Conservation (phyloP, 2,113 vertebrate genomes). For the Eidolon helvum region DNA sequence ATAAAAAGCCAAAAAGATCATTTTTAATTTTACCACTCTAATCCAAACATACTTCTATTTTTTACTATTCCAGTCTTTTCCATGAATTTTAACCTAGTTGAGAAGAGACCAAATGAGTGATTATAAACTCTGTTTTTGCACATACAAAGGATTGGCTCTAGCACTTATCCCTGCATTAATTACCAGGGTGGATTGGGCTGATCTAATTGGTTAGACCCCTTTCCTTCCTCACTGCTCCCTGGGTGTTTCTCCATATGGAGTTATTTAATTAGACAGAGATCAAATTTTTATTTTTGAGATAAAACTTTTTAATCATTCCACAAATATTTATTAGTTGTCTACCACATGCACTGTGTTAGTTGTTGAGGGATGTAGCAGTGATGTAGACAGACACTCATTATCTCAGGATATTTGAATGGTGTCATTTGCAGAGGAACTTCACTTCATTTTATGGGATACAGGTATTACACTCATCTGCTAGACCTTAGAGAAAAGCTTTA, state of each 20-base stretch:
- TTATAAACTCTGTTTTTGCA: not conserved
- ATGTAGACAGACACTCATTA: not conserved
- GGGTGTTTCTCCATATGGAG: constrained; percentile 66
- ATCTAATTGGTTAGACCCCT: constrained; percentile 42
- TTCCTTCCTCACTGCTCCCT: constrained; percentile 26
- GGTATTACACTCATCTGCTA: not conserved
- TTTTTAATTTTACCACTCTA: not conserved
- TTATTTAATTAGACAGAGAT: constrained; percentile 70
- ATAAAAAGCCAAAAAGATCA: not conserved
- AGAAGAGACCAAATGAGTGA: not conserved
- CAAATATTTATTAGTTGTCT: constrained; percentile 43
- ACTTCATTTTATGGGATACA: not conserved
- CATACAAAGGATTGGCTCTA: not conserved
- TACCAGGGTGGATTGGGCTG: constrained; percentile 36
- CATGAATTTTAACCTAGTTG: not conserved
- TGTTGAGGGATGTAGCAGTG: not conserved
- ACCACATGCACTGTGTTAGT: not conserved
- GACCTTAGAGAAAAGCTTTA: not conserved
- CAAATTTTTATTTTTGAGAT: constrained; percentile 43
- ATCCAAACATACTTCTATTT: not conserved
- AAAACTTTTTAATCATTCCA: constrained; percentile 62
- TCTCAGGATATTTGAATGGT: not conserved
- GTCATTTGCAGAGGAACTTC: not conserved
- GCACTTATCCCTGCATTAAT: constrained; percentile 48
- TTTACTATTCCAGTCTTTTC: not conserved